Conservation (phyloP, 2,888 invertebrate genomes). For the Lycophotia porphyrea region DNA sequence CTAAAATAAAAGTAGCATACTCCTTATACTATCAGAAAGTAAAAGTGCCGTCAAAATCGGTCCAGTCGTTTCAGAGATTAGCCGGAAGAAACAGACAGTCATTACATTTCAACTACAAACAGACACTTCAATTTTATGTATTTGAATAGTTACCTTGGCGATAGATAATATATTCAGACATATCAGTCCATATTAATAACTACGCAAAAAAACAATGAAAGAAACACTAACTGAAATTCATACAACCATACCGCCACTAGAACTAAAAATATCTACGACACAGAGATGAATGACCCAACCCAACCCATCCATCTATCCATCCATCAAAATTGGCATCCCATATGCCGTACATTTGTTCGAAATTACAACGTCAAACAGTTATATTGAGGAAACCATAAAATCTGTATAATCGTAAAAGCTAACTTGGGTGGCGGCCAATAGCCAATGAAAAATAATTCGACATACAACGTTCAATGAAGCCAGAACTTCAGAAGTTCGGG, state of each 20-base stretch:
- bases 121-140: no score
- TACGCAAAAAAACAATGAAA: background rate
- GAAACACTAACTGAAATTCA: conserved; percentile 3
- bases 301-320: conserved; percentile 25
- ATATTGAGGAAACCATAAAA: conserved; percentile 89
- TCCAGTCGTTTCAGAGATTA: no score
- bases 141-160: no score
- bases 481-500: conserved; percentile 43
- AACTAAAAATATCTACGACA: conserved; percentile 45
- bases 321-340: conserved; percentile 63
- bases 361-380: conserved; percentile 84
- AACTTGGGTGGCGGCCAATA: conserved; percentile 85
- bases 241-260: background rate
- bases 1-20: no score
- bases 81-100: no score
- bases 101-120: no score
- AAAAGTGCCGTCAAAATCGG: no score
- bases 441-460: conserved; percentile 88
- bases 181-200: background rate
- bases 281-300: conserved; percentile 53
- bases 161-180: background rate
- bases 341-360: conserved; percentile 61
- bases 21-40: no score
- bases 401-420: conserved; percentile 88
- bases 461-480: conserved; percentile 70